A percentile compares a stretch with the other conserved stretches of the same genome.
Evolutionary conservation across 2,888 invertebrate genomes (phyloP).

Genomic region (Nomada flava): DNA sequence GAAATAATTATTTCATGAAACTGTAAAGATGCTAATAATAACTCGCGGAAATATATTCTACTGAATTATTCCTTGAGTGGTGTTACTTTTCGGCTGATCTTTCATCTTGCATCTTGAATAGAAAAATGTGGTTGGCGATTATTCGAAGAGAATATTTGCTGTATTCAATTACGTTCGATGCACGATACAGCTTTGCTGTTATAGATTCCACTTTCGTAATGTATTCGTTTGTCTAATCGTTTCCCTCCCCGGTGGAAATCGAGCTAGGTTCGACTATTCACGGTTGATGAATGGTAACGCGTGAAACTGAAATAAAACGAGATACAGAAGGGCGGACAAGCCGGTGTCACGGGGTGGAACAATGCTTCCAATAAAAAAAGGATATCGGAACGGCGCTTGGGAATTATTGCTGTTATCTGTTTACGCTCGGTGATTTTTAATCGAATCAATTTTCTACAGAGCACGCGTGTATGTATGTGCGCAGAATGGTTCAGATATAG

Average conservation of each 20-base stretch:
- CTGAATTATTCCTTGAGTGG: no score
- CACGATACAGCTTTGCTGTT: neutral
- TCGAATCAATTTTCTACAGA: conserved; percentile 55
- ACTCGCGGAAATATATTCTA: no score
- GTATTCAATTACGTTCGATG: no score
- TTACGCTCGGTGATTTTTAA: conserved; percentile 67
- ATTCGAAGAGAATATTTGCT: no score
- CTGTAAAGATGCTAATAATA: no score
- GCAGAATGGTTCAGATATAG: conserved; percentile 17
- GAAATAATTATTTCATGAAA: no score
- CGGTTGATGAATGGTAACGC: conserved; percentile 29
- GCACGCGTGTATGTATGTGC: conserved; percentile 1
- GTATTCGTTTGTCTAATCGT: conserved; percentile 39
- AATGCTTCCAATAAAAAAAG: conserved; percentile 41
- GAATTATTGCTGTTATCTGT: conserved; percentile 69
- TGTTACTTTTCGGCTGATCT: no score
- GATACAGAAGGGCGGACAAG: conserved; percentile 2
- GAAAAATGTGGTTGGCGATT: no score
- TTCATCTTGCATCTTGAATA: no score
- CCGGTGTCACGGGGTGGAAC: conserved; percentile 12
- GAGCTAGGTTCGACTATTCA: neutral
- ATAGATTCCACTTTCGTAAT: conserved; percentile 4
- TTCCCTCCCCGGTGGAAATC: neutral
- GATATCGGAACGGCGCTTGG: conserved; percentile 38
- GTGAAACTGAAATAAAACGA: conserved; percentile 26